A percentile compares a stretch with the other conserved stretches of the same genome.
Conservation (phyloP, 1,140 invertebrate genomes). For the Callitettix versicolor region DNA sequence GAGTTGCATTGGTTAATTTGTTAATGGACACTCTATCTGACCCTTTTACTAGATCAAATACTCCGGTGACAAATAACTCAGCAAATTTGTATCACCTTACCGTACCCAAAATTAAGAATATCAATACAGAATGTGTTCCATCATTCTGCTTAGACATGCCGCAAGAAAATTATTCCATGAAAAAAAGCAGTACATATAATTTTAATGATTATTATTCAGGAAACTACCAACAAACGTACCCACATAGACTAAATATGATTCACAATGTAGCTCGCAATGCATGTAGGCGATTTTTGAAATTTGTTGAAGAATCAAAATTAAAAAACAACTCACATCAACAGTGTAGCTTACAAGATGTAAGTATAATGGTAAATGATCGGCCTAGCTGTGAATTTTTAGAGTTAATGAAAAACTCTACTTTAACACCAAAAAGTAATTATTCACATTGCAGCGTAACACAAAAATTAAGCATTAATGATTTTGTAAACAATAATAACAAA, state of each 20-base stretch:
- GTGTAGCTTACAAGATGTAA: neutral
- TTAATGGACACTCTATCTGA: constrained; percentile 36
- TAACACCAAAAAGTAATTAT: neutral
- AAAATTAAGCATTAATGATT: neutral
- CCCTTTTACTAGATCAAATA: constrained; percentile 23
- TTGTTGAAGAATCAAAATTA: constrained; percentile 6
- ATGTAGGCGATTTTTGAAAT: constrained; percentile 1
- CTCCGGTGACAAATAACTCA: constrained; percentile 20
- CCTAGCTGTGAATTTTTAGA: constrained; percentile 6
- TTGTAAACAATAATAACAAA: neutral
- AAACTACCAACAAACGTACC: too few species aligned
- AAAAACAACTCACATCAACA: neutral
- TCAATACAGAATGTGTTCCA: neutral
- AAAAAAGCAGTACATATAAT: neutral
- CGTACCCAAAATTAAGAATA: neutral
- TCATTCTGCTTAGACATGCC: neutral
- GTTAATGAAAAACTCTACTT: neutral
- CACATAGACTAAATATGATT: too few species aligned
- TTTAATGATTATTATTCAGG: neutral
- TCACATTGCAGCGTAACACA: neutral
- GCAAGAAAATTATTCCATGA: neutral
- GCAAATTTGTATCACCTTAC: neutral
- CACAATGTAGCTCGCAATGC: neutral
- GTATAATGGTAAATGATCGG: constrained; percentile 5
- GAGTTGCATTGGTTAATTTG: constrained; percentile 37